Base-by-base conservation (phyloP, 2,113 vertebrate genomes). In the Cranoglanis bouderius region DNA sequence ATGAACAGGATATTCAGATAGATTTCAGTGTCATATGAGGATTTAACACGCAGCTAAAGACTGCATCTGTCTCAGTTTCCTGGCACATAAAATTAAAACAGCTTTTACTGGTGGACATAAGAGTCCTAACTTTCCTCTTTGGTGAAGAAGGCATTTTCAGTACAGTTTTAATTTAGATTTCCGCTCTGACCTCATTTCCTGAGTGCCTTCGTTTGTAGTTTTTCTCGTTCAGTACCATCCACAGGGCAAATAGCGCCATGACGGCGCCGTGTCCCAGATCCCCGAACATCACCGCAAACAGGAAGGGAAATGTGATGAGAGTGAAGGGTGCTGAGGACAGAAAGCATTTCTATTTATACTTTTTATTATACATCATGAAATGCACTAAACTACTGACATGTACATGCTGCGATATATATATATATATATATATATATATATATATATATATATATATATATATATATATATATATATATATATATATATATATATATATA, bases 241-340 rank as follows among this genome's bases (percentile, higher is more conserved):
- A 99, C 87, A 99, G 94, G 0, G 97, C 97, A 0, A 97, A 98
- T 82, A 95, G 92, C 3, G 97, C 92, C 97, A 99, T 97, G 90
- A 99, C 92, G 0, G 93, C 84, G 0, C 98, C 98, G 0, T 99
- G 98, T 0, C 98, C 98, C 12, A 98, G 96, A 92, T 99, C 98
- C 4, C 98, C 98, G 63, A 99, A 99, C 98, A 99, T 99, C 92
- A 99, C 98, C 0, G 98, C 98, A 10, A 99, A 99, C 90, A 99
- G 94, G 93, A 99, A 99, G n/a, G 98, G 98, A 93, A 99, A 99
- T 0, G 98, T 99, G 91, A 99, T 96, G 91, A 99, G 96, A 77
- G 98, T 99, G 88, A 97, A 99, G 0, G 98, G 98, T 83, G 98
- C 98, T 99, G 95, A 16, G 10, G 74, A 63, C 1, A 67, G 16